Evolutionary conservation across 2,888 invertebrate genomes (phyloP).

Genomic region (Limenitis arthemis): DNA sequence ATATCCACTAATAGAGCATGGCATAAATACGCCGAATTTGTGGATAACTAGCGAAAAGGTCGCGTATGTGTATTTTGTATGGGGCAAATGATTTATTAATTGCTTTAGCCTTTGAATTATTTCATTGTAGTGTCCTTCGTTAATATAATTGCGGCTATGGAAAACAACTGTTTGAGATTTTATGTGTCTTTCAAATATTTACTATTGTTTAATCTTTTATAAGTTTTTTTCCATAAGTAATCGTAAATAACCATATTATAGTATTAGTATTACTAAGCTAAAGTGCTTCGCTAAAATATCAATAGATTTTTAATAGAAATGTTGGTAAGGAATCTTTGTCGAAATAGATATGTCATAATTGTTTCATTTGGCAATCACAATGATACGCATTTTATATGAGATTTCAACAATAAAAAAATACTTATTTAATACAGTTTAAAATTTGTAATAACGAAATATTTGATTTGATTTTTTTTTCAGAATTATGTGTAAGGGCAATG

Average conservation of each 20-base stretch:
- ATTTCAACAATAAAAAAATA: too few species aligned
- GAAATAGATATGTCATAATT: not conserved
- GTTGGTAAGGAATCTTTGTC: too few species aligned
- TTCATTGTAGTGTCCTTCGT: slow-evolving; percentile 1
- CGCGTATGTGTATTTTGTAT: not conserved
- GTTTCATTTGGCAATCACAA: too few species aligned
- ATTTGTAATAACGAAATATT: not conserved
- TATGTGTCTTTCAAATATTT: too few species aligned
- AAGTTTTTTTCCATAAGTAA: too few species aligned
- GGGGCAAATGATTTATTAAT: slow-evolving; percentile 1
- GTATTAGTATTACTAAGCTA: too few species aligned
- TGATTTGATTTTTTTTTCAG: slow-evolving; percentile 43
- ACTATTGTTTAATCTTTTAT: too few species aligned
- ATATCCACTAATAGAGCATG: not conserved
- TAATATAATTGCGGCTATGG: not conserved
- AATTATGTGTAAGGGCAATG: slow-evolving; percentile 79
- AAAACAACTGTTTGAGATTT: too few species aligned
- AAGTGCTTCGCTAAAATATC: too few species aligned
- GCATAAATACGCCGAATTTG: slow-evolving; percentile 5
- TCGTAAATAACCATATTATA: too few species aligned
- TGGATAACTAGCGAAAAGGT: slow-evolving; percentile 1
- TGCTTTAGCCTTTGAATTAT: slow-evolving; percentile 1
- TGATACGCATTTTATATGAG: too few species aligned
- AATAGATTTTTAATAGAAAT: too few species aligned
- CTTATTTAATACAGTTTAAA: not conserved